Evolutionary conservation across 2,113 vertebrate genomes (phyloP).

Genomic region (Camelus dromedarius): DNA sequence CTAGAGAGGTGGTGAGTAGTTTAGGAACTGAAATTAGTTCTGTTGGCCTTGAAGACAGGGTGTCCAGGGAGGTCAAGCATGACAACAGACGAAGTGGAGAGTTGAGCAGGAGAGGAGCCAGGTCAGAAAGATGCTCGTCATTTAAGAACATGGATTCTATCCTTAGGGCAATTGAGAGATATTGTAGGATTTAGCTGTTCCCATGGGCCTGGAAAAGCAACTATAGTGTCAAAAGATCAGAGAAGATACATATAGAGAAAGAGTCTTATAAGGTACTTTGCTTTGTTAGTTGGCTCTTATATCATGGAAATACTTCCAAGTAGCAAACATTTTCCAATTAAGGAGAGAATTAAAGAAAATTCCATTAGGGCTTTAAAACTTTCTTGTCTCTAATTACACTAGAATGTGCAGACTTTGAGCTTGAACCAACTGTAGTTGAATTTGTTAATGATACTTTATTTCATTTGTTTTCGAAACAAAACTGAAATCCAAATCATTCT

Average conservation of each 20-base stretch:
- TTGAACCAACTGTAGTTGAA: slow-evolving; percentile 65
- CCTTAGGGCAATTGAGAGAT: not conserved
- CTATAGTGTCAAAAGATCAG: not conserved
- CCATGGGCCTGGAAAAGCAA: not conserved
- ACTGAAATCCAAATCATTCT: slow-evolving; percentile 76
- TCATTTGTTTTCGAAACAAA: slow-evolving; percentile 80
- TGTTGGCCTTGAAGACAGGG: not conserved
- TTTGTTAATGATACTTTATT: slow-evolving; percentile 80
- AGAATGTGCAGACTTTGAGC: slow-evolving; percentile 73
- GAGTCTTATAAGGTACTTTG: not conserved
- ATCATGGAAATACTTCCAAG: slow-evolving; percentile 69
- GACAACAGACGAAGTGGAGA: not conserved
- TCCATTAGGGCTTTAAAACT: slow-evolving; percentile 78
- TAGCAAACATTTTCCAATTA: slow-evolving; percentile 76
- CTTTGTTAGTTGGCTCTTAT: slow-evolving; percentile 60
- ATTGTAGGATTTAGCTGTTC: not conserved
- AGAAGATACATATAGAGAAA: not conserved
- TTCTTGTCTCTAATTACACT: slow-evolving; percentile 75
- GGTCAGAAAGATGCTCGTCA: not conserved
- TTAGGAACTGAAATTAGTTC: not conserved
- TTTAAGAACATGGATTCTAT: not conserved
- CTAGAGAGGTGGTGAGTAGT: not conserved
- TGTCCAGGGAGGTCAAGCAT: not conserved
- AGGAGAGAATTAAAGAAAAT: slow-evolving; percentile 78
- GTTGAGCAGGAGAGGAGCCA: not conserved